Conservation (phyloP, 2,888 invertebrate genomes). For the Coenonympha glycerion region DNA sequence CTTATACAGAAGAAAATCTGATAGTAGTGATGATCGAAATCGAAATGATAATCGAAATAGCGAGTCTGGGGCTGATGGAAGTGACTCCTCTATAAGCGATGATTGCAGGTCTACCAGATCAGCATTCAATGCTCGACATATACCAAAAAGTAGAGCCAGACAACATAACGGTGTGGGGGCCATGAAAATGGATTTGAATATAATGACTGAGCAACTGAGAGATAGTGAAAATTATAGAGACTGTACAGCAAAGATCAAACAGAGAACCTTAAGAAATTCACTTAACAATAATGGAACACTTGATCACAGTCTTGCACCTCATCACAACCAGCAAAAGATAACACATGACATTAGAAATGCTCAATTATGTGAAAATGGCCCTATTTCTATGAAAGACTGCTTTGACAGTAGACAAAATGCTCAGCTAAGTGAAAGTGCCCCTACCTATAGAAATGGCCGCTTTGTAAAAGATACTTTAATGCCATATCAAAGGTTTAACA, state of each 20-base stretch:
- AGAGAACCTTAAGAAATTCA: slow-evolving; percentile 39
- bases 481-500: no score
- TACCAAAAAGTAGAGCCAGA: slow-evolving; percentile 15
- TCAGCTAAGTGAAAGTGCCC: no score
- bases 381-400: no score
- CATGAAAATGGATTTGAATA: slow-evolving; percentile 36
- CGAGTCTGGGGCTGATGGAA: slow-evolving; percentile 56
- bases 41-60: no score
- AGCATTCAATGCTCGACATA: slow-evolving; percentile 34
- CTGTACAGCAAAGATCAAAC: slow-evolving; percentile 38
- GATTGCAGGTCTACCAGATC: slow-evolving; percentile 46
- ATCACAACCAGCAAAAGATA: slow-evolving; percentile 8
- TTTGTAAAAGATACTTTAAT: no score
- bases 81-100: slow-evolving; percentile 58
- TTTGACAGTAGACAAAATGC: no score
- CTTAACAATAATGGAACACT: slow-evolving; percentile 26
- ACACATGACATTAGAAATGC: slow-evolving; percentile 14
- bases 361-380: slow-evolving; percentile 13
- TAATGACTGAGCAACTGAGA: slow-evolving; percentile 35
- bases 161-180: no score
- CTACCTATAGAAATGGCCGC: no score
- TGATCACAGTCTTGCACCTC: slow-evolving; percentile 5
- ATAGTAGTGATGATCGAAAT: no score
- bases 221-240: slow-evolving; percentile 40
- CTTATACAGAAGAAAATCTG: slow-evolving; percentile 38